Base-by-base conservation (phyloP, 2,888 invertebrate species). In the Lysandra coridon region DNA sequence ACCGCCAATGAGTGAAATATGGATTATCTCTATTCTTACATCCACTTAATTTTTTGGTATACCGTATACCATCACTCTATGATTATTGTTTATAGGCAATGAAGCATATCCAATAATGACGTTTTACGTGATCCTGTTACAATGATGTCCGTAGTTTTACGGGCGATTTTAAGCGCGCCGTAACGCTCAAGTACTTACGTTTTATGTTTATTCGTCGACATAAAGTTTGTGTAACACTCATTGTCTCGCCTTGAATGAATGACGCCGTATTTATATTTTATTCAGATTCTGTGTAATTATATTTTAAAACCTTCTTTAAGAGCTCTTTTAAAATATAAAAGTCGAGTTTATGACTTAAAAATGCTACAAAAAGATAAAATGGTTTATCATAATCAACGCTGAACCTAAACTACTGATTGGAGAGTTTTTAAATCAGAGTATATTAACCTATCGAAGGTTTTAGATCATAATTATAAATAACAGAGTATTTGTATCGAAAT, bases 91-190 rank as follows among this genome's bases (percentile, higher is more conserved):
- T 64, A 1, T 33, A 30, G 37, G 17, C 37, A 33, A 33, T 69
- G 69, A 69, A 69, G 23, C 10, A 60, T n/a, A n/a, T 64, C 7
- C 30, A 69, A 69, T 17, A 5, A 30, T 12, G 14, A 37, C 33
- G 69, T 33, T 23, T 23, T 23, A 64, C 64, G 12, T 64, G 30
- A 30, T 64, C 17, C 69, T 37, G 69, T 37, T 33, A 69, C 69
- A 69, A 69, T 69, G 69, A 33, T 69, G 69, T 69, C 33, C 69
- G 69, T 33, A 33, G 33, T 69, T 69, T 69, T 69, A 69, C 69
- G 33, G 69, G 33, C 33, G 33, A 69, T 69, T 69, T 69, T 69
- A 69, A 69, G 69, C 40, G 30, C 37, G 33, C 69, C 69, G 33
- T 69, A 69, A 69, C 33, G 69, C 10, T 69, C 69, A 37, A 37